Conservation (phyloP, 2,113 vertebrate species). For the Baryphthengus martii region DNA sequence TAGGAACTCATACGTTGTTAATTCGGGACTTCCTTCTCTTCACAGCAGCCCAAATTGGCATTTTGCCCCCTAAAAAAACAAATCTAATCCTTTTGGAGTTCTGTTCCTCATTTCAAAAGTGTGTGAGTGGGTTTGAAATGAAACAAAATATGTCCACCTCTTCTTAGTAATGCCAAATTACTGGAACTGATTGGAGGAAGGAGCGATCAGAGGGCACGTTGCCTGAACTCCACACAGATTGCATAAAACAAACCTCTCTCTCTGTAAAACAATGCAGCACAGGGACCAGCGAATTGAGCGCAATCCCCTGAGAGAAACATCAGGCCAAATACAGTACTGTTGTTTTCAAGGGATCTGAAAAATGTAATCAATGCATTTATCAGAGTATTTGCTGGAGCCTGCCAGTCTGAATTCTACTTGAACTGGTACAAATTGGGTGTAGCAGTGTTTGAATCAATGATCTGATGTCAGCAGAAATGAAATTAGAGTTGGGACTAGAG, state of each 20-base stretch:
- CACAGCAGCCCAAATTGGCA: conserved; percentile 27
- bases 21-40: conserved; percentile 35
- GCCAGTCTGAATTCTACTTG: not conserved
- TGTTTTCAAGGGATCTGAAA: not conserved
- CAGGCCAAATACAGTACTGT: not conserved
- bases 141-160: conserved; percentile 49
- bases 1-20: conserved; percentile 6
- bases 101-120: conserved; percentile 47
- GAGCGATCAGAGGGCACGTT: not conserved
- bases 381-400: not conserved
- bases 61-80: conserved; percentile 49
- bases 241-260: not conserved
- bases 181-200: conserved; percentile 10
- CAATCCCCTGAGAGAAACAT: not conserved
- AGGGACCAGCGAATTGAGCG: not conserved
- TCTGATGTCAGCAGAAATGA: not conserved
- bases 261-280: not conserved
- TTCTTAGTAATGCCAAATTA: conserved; percentile 7
- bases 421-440: not conserved
- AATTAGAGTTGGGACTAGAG: not conserved
- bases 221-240: not conserved
- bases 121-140: conserved; percentile 46
- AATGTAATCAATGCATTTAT: not conserved
- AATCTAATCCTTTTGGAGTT: conserved; percentile 43
- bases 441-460: not conserved